Base-by-base conservation (phyloP, 1,140 invertebrate genomes). In the Ceratitis capitata region DNA sequence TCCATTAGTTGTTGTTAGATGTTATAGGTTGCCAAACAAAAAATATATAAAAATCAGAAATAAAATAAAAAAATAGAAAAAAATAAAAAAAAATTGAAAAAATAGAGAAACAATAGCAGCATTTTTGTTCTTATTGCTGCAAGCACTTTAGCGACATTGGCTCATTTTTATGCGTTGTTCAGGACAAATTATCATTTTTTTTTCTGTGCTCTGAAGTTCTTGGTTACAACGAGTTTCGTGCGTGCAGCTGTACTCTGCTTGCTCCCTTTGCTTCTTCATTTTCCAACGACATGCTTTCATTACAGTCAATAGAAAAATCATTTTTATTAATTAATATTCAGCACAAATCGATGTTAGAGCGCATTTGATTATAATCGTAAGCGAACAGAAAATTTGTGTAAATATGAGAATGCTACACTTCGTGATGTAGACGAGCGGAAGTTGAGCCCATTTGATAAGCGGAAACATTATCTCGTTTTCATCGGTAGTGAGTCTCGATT, bases 81-180 rank as follows among this genome's bases (percentile, higher is more conserved):
- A 14, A 47, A 7, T 47, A 47, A 47, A 47, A 47, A 9, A 14
- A 47, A 14, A 14, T 47, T 47, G 9, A 61, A 29, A 23, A 26
- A 61, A 26, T 26, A 9, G 14, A 26, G 58, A 29, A 29, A 32
- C 26, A 26, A 61, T 29, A 32, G 26, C 12, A 32, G 26, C 29
- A 12, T 19, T 61, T 3, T 19, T 69, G 26, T 12, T 69, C 19
- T 39, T 69, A 19, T 35, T 61, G n/a, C 14, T 39, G 1, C n/a
- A 16, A 69, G 5, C 14, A 32, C 61, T 35, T 35, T 12, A 32
- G 10, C 26, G 29, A 35, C 1, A 32, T 35, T 32, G 32, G 12
- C 61, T 69, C 61, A 69, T 69, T 69, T 69, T 69, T 69, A 69
- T 69, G 61, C 61, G 14, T 3, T 29, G 61, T 69, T 69, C 7